A percentile compares a stretch with the other conserved stretches of the same genome.
These are phyloP conservation scores for Sycophila sp. DNA, from an alignment of 1,140 invertebrate genomes.

Conservation along the genomic window DNA sequence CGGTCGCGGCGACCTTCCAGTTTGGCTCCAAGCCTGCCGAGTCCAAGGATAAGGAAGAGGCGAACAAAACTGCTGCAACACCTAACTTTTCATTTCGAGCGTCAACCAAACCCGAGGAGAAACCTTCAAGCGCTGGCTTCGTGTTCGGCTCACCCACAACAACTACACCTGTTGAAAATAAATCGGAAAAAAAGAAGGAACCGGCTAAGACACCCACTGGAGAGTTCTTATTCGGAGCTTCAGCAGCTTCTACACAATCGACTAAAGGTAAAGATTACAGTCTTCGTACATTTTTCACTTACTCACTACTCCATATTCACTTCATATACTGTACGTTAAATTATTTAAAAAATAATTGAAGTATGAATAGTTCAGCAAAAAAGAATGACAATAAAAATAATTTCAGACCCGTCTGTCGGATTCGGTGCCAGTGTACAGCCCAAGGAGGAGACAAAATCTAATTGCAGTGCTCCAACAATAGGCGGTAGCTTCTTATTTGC, in stretches of 20 bases:
- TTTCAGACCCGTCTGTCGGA: too few relatives aligned
- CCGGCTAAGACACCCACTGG: not conserved
- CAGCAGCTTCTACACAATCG: not conserved
- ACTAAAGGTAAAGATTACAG: not conserved
- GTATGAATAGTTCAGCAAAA: too few relatives aligned
- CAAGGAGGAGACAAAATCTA: not conserved
- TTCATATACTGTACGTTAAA: not conserved
- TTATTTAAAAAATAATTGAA: not conserved
- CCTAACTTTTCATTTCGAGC: constrained; percentile 61
- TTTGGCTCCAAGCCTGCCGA: constrained; percentile 19
- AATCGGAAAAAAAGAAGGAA: constrained; percentile 17
- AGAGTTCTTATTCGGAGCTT: not conserved
- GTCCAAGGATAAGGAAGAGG: not conserved
- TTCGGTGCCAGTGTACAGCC: too few relatives aligned
- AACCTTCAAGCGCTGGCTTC: not conserved
- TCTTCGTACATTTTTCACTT: not conserved
- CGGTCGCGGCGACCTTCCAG: constrained; percentile 17
- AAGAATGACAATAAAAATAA: too few relatives aligned
- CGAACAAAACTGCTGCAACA: not conserved
- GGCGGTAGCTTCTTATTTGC: constrained; percentile 1
- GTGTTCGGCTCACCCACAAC: constrained; percentile 1
- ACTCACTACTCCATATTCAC: not conserved
- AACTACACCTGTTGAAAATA: constrained; percentile 1
- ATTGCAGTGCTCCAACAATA: not conserved
- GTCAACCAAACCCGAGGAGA: constrained; percentile 9